Base-by-base conservation (phyloP, 2,888 invertebrate genomes). In the Platycheirus albimanus region DNA sequence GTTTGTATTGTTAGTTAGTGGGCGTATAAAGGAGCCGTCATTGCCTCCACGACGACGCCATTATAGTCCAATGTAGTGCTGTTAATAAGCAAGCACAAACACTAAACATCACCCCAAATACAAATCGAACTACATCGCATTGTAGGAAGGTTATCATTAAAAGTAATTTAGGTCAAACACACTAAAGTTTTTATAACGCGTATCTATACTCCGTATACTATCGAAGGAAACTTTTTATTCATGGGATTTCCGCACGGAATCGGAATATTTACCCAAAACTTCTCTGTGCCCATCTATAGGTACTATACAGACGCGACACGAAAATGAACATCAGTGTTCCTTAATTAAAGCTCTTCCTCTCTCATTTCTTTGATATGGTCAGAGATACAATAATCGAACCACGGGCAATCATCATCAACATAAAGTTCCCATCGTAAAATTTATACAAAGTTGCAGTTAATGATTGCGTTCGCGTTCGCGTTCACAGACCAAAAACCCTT, bases 181-280 rank as follows among this genome's bases (percentile, higher is more conserved):
- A 72, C 69, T 61, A 58, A 71, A 76, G 45, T 30, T 81, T 69
- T 43, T 69, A n/a, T n/a, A n/a, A n/a, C n/a, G n/a, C n/a, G n/a
- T n/a, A n/a, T n/a, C n/a, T n/a, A n/a, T n/a, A n/a, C n/a, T 51
- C 83, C 71, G 69, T 69, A 72, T 83, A 77, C 36, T 72, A 78
- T 63, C 78, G 20, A 49, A 49, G 72, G 63, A 64, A 72, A 63
- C 77, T 47, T 81, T 47, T 81, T 66, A 58, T 38, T 64, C 80
- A 56, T 52, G 58, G 36, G 36, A 43, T 41, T 51, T 72, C 56
- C 56, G 10, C 64, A 69, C 45, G 30, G 20, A 56, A 13, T 51
- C 13, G 19, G 15, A 67, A 58, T 67, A 15, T 61, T 61, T 61
- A 61, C 28, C 8, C 24, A 54, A 6, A 58, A 28, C 1, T 15